Evolutionary conservation across 2,113 vertebrate genomes (phyloP), one percentile per base, ranked within the genome.

Genomic region (Piliocolobus tephrosceles): DNA sequence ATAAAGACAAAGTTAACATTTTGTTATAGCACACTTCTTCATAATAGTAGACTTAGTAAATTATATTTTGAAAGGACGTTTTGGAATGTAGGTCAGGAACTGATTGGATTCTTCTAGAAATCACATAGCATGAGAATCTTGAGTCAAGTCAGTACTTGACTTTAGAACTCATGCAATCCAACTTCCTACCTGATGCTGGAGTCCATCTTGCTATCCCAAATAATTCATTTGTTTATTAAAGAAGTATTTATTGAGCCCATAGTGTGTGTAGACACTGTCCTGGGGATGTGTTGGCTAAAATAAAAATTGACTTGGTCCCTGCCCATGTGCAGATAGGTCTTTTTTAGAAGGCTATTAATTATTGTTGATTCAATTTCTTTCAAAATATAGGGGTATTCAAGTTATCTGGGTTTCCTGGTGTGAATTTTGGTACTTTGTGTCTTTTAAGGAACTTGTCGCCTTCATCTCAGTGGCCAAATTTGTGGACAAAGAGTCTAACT

Each of bases 1-100:
- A 73, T 73, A 93, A 90, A 68, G 66, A 82, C 23, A 89, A 43
- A 87, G 43, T 90, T 94, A 84, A 23, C 27, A 84, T 81, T 94
- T 91, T 91, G 30, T 27, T 88, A 38, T 90, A 84, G n/a, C 20
- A 75, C 68, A 80, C 30, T 93, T 61, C 6, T 88, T 40, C 32
- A 8, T 88, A 95, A 40, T 93, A 66, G 18, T 92, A 85, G 45
- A 35, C 6, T 89, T 75, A 84, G 52, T 93, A 83, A 90, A 82
- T 94, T 80, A 64, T 57, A 81, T 91, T 96, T 91, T 80, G 83
- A 93, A n/a, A 61, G 84, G 45, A 72, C 7, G 38, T 88, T 47
- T 79, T 70, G 40, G 61, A 88, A 91, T 93, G 35, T 57, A 68
- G 40, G 35, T 78, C 9, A 93, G 78, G 13, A 55, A 40, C 32